These are phyloP conservation scores for Trialeurodes vaporariorum DNA, from an alignment of 1,140 invertebrate genomes.

Conservation along the genomic window DNA sequence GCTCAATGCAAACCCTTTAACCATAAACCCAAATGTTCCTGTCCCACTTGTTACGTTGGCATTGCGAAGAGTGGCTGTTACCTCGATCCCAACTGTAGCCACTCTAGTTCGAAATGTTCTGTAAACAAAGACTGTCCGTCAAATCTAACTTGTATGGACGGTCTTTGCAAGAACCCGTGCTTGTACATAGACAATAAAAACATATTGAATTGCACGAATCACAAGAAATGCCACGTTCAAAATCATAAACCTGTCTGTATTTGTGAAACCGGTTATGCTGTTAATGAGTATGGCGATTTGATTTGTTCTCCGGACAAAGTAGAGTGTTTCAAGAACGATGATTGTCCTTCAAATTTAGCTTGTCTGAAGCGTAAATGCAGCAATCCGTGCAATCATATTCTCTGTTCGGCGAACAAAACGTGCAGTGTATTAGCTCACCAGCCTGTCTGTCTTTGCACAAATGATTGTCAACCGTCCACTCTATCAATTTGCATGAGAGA, in stretches of 20 bases:
- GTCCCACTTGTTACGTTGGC: conserved; percentile 74
- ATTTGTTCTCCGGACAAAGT: conserved; percentile 63
- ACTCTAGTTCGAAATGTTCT: conserved; percentile 3
- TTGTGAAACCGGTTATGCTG: conserved; percentile 74
- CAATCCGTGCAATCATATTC: conserved; percentile 57
- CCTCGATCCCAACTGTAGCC: conserved; percentile 55
- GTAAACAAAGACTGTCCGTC: neutral
- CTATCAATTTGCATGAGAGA: conserved; percentile 79
- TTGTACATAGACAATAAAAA: neutral
- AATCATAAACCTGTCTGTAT: conserved; percentile 74
- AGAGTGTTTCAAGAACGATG: conserved; percentile 65
- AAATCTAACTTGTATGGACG: conserved; percentile 6
- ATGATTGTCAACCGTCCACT: conserved; percentile 65
- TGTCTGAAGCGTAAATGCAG: conserved; percentile 69
- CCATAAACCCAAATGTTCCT: conserved; percentile 72
- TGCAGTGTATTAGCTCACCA: conserved; percentile 76
- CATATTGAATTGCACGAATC: neutral
- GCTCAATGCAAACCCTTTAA: conserved; percentile 71
- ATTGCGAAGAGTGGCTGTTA: conserved; percentile 61
- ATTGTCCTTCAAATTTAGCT: conserved; percentile 73
- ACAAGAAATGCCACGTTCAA: conserved; percentile 73
- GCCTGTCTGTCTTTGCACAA: conserved; percentile 70
- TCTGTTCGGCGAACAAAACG: conserved; percentile 63
- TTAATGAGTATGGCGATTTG: conserved; percentile 71
- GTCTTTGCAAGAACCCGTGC: conserved; percentile 6